Percentiles rank a stretch among this genome's conserved stretches.
Evolutionary conservation across 2,797 vertebrate species (phyloP).

Genomic region (Etheostoma nigrum): DNA sequence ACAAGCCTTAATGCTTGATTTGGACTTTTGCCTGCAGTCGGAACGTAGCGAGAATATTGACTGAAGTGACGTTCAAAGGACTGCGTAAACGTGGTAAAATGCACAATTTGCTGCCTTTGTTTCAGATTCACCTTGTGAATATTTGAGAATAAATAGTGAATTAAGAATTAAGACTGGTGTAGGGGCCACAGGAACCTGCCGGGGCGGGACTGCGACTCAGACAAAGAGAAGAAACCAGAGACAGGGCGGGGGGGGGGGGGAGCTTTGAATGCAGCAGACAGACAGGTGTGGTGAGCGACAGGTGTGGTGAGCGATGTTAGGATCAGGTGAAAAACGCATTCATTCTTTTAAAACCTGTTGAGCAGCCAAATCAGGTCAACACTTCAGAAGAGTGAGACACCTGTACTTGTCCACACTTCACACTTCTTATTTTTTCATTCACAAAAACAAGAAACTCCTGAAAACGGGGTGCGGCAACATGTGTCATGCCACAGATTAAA

Average conservation of each 20-base stretch:
- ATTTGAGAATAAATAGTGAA: too few species aligned
- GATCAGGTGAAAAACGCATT: background rate
- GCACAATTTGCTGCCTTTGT: background rate
- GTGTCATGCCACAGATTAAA: background rate
- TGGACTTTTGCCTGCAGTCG: too few species aligned
- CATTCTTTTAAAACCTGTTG: background rate
- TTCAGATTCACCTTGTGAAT: background rate
- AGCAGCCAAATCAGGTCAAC: background rate
- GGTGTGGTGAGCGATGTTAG: slow-evolving; percentile 7
- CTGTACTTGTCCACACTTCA: background rate
- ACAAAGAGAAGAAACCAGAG: background rate
- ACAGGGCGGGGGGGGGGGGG: background rate
- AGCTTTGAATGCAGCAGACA: slow-evolving; percentile 24
- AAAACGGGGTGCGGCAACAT: background rate
- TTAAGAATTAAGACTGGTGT: too few species aligned
- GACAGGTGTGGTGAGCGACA: slow-evolving; percentile 8
- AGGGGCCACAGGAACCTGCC: slow-evolving; percentile 14
- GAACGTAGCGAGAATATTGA: background rate
- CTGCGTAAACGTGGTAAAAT: too few species aligned
- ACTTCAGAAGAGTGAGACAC: background rate
- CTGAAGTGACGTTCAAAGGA: background rate
- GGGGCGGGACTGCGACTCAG: background rate
- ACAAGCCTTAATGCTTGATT: too few species aligned
- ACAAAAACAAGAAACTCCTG: background rate
- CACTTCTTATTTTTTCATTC: background rate